A percentile compares a stretch with the other conserved stretches of the same genome.
These are phyloP conservation scores for Paedocypris sp. DNA, from an alignment of 2,113 vertebrate genomes.

Conservation along the genomic window DNA sequence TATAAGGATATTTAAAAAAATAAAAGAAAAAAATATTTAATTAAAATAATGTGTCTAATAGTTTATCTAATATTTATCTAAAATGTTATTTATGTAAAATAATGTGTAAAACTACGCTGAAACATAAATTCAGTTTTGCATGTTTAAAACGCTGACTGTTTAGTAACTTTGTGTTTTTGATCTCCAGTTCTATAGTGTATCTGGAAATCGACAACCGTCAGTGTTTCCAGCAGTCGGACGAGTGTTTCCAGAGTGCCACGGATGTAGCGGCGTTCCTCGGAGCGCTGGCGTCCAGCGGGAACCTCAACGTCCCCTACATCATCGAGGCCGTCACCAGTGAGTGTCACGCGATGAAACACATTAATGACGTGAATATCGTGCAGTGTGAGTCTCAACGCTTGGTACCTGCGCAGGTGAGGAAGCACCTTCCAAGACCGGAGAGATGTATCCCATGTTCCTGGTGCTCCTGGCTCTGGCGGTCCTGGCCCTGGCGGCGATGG, in stretches of 20 bases:
- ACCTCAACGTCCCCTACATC: slow-evolving; percentile 79
- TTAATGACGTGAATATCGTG: no score
- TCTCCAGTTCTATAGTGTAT: slow-evolving; percentile 78
- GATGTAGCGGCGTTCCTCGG: slow-evolving; percentile 90
- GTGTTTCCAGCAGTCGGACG: slow-evolving; percentile 76
- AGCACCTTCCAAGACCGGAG: slow-evolving; percentile 46
- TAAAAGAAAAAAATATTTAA: not conserved
- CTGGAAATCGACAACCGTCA: slow-evolving; percentile 96
- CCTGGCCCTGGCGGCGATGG: slow-evolving; percentile 67
- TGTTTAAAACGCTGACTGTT: no score
- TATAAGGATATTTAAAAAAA: no score
- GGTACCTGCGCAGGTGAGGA: slow-evolving; percentile 76
- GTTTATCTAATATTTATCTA: no score
- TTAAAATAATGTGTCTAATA: not conserved
- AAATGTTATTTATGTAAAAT: no score
- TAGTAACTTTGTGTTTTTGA: not conserved
- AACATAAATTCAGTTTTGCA: no score
- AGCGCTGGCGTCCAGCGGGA: slow-evolving; percentile 82
- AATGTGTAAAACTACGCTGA: no score
- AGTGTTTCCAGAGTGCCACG: slow-evolving; percentile 89
- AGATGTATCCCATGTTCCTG: slow-evolving; percentile 82
- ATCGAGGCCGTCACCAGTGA: slow-evolving; percentile 90
- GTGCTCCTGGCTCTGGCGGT: slow-evolving; percentile 64
- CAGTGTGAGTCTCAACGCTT: no score
- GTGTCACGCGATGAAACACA: slow-evolving; percentile 36